Percentiles rank a stretch among this genome's conserved stretches.
These are phyloP conservation scores for Prorops nasuta DNA, from an alignment of 1,140 invertebrate species.

Conservation along the genomic window DNA sequence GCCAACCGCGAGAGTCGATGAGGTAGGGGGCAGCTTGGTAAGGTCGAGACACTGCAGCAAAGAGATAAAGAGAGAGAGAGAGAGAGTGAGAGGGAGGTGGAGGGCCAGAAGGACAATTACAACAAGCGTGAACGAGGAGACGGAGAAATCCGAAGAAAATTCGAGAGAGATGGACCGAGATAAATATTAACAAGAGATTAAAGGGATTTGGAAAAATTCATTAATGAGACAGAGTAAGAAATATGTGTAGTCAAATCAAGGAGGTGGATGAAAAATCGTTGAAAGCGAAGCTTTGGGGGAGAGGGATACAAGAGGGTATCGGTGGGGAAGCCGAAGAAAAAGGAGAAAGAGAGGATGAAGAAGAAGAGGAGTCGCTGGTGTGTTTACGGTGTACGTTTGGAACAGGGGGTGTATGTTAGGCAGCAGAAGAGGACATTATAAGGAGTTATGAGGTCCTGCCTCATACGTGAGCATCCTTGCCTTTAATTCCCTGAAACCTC, in stretches of 20 bases:
- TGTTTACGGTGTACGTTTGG: slow-evolving; percentile 43
- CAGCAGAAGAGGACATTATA: slow-evolving; percentile 57
- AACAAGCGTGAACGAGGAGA: too few relatives aligned
- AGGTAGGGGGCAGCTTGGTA: neutral
- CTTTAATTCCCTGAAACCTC: slow-evolving; percentile 29
- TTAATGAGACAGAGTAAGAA: too few relatives aligned
- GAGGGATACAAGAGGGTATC: neutral
- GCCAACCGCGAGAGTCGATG: neutral
- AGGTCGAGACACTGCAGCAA: slow-evolving; percentile 12
- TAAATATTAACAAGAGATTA: neutral
- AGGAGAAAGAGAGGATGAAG: neutral
- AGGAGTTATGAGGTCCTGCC: slow-evolving; percentile 56
- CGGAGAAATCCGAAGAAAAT: slow-evolving; percentile 10
- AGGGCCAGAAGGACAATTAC: slow-evolving; percentile 3
- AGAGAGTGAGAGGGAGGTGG: slow-evolving; percentile 1
- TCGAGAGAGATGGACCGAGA: slow-evolving; percentile 4
- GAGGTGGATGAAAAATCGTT: too few relatives aligned
- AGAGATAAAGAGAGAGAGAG: slow-evolving; percentile 14
- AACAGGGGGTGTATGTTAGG: slow-evolving; percentile 53
- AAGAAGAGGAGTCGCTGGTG: slow-evolving; percentile 29
- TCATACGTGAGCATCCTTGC: slow-evolving; percentile 52
- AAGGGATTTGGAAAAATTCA: too few relatives aligned
- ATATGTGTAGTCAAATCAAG: too few relatives aligned
- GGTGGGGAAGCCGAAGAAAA: neutral
- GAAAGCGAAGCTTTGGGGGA: too few relatives aligned